These are phyloP conservation scores for Gobio gobio DNA, from an alignment of 2,113 vertebrate genomes.

Conservation along the genomic window DNA sequence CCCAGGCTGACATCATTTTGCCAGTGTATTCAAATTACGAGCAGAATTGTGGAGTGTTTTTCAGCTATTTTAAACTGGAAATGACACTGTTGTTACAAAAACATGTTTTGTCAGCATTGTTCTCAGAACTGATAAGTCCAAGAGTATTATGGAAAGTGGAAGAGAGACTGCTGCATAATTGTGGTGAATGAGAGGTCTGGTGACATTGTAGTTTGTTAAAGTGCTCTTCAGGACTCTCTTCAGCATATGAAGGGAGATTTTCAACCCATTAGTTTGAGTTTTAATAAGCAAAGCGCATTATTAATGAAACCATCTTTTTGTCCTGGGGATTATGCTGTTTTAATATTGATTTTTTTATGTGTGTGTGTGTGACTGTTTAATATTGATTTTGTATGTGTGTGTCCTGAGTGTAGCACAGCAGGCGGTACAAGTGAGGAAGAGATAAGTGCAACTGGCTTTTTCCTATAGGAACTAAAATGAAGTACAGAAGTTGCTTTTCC, in stretches of 20 bases:
- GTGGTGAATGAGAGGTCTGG: neutral
- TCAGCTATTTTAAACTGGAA: neutral
- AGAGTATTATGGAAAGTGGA: neutral
- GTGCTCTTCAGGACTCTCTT: neutral
- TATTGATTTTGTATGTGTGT: too few relatives aligned
- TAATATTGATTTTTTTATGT: neutral
- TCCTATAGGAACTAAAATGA: neutral
- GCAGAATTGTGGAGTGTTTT: neutral
- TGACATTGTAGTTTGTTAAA: neutral
- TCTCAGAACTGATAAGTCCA: constrained; percentile 4
- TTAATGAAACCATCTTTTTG: neutral
- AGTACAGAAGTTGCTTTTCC: neutral
- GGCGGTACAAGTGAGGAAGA: constrained; percentile 10
- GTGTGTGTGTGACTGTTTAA: too few relatives aligned
- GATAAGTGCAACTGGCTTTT: neutral
- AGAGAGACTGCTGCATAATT: neutral
- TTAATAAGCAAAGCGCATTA: neutral
- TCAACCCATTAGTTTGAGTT: neutral
- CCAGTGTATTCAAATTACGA: neutral
- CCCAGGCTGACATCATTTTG: neutral
- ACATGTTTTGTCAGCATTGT: neutral
- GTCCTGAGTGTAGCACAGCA: neutral
- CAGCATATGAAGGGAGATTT: neutral
- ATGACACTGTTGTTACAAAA: neutral
- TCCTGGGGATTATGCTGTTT: neutral